phyloP scores from a whole-genome alignment of 2,113 vertebrate species.

The Oriolus oriolus region DNA sequence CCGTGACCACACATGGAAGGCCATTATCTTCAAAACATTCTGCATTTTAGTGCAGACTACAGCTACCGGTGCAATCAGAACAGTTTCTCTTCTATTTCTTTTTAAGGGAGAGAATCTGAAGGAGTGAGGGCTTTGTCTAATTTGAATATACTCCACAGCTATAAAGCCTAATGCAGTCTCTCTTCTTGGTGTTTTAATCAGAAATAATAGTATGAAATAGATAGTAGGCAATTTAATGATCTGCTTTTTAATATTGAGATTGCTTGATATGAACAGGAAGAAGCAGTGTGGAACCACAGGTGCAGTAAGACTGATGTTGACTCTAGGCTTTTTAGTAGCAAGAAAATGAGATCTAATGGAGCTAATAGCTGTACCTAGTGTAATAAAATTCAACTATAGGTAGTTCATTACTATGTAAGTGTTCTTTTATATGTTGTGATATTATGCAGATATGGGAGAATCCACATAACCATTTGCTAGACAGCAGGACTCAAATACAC shows the following conservation, averaged over 20 bases:
- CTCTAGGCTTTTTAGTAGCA: not conserved
- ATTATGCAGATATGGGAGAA: not conserved
- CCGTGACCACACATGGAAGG: not conserved
- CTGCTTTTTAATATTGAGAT: not conserved
- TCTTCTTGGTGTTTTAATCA: not conserved
- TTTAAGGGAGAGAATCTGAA: not conserved
- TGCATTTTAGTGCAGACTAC: not conserved
- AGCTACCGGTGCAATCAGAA: not conserved
- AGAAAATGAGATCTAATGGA: not conserved
- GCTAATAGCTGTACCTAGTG: not conserved
- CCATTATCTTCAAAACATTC: not conserved
- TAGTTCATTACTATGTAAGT: not conserved
- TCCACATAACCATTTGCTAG: not conserved
- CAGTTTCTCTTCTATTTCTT: not conserved
- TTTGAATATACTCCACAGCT: not conserved
- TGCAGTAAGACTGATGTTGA: not conserved
- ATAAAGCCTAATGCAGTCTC: not conserved
- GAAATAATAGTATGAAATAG: not conserved
- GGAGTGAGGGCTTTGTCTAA: not conserved
- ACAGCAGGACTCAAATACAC: not conserved
- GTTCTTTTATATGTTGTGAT: not conserved
- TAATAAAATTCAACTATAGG: not conserved
- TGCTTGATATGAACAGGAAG: not conserved
- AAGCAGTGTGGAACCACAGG: not conserved
- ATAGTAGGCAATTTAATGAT: not conserved